A percentile compares a stretch with the other conserved stretches of the same genome.
Evolutionary conservation across 2,797 vertebrate species (phyloP).

Genomic region (Chaenodraco wilsoni): DNA sequence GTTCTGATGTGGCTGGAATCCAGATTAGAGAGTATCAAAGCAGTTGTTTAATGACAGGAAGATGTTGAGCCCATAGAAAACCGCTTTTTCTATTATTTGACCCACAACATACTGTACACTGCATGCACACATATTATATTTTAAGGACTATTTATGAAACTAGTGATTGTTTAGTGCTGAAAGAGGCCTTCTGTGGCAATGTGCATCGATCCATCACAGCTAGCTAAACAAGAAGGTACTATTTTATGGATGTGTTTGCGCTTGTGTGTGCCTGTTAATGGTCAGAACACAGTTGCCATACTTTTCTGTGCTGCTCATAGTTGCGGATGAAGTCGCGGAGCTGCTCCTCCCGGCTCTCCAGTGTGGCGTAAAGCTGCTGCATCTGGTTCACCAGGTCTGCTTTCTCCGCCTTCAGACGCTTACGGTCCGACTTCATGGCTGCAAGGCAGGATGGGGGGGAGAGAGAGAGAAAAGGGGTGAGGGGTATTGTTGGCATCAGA

Average conservation of each 20-base stretch:
- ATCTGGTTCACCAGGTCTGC: conserved; percentile 97
- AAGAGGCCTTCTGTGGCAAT: neutral
- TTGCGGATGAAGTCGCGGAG: conserved; percentile 97
- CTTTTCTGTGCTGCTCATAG: conserved; percentile 98
- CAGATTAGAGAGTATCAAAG: no score
- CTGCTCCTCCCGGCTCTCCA: conserved; percentile 98
- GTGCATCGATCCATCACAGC: neutral
- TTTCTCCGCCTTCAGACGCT: conserved; percentile 95
- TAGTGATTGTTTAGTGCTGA: no score
- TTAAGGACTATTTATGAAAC: neutral
- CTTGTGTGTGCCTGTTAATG: neutral
- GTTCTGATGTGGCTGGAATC: no score
- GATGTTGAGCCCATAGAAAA: no score
- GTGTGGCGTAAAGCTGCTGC: conserved; percentile 97
- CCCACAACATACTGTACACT: neutral
- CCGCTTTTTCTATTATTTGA: no score
- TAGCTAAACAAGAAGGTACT: neutral
- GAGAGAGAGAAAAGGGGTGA: neutral
- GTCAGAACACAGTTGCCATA: conserved; percentile 57
- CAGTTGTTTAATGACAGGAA: no score
- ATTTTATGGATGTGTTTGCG: neutral
- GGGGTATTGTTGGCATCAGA: conserved; percentile 1
- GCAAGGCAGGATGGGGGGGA: conserved; percentile 23
- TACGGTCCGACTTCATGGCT: conserved; percentile 98
- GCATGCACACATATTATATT: neutral